A percentile compares a stretch with the other conserved stretches of the same genome.
Evolutionary conservation across 2,888 invertebrate genomes (phyloP).

Genomic region (Platycheirus albimanus): DNA sequence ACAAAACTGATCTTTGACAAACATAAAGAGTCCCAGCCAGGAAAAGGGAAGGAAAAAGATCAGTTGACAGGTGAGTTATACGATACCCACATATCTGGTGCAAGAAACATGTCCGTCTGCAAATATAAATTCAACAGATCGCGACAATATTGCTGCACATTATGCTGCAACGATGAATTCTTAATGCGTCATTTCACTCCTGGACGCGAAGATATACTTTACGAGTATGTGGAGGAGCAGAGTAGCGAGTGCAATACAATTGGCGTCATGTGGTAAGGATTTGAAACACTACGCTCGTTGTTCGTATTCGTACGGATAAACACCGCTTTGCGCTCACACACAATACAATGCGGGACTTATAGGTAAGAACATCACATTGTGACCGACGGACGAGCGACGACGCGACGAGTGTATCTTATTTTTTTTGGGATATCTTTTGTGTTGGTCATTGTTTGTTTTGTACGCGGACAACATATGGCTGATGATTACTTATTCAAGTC

Average conservation of each 20-base stretch:
- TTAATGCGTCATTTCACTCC: constrained; percentile 65
- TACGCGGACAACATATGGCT: constrained; percentile 45
- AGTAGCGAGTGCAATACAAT: constrained; percentile 11
- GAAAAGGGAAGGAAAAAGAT: background rate
- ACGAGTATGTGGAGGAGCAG: constrained; percentile 45
- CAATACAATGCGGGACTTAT: constrained; percentile 67
- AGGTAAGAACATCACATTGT: background rate
- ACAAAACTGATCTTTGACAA: constrained; percentile 33
- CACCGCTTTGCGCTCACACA: constrained; percentile 35
- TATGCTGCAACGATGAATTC: constrained; percentile 64
- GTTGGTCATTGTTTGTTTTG: constrained; percentile 55
- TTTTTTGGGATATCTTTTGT: constrained; percentile 21
- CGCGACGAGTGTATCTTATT: constrained; percentile 10
- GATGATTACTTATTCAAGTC: constrained; percentile 60
- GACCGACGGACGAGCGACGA: no score
- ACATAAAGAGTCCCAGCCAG: background rate
- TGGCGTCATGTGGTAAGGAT: constrained; percentile 63
- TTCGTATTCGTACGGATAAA: background rate
- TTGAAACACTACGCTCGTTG: constrained; percentile 59
- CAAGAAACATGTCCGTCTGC: constrained; percentile 67
- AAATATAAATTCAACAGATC: constrained; percentile 70
- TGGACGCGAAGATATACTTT: constrained; percentile 68
- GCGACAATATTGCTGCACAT: constrained; percentile 73
- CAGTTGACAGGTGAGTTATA: constrained; percentile 72
- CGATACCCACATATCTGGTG: constrained; percentile 74